These are phyloP conservation scores for Ceratoteleas bidentatus DNA, from an alignment of 1,140 invertebrate genomes.

Conservation along the genomic window DNA sequence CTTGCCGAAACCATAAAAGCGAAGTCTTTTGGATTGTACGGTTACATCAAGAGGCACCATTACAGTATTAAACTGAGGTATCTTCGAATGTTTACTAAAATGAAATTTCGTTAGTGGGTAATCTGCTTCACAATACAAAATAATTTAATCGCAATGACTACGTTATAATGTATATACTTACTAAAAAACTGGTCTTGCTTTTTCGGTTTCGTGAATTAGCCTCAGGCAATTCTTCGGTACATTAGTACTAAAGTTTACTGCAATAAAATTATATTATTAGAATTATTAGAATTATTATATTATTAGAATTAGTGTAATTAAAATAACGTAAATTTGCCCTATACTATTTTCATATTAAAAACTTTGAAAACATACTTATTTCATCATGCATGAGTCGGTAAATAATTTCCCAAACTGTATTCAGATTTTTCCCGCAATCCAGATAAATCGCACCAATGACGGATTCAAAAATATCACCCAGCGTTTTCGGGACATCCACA, in stretches of 20 bases:
- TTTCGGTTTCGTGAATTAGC: conserved; percentile 88
- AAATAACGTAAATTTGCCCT: no score
- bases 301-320: no score
- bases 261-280: conserved; percentile 51
- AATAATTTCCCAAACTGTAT: conserved; percentile 91
- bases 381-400: conserved; percentile 88
- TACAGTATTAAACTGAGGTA: conserved; percentile 76
- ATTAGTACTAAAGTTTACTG: conserved; percentile 87
- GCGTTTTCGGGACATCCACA: conserved; percentile 94
- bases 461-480: conserved; percentile 98
- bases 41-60: conserved; percentile 85
- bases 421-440: conserved; percentile 89
- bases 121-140: no score
- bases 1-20: conserved; percentile 86
- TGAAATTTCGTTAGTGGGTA: no score
- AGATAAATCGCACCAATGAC: conserved; percentile 95
- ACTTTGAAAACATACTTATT: conserved; percentile 79
- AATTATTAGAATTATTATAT: no score
- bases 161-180: no score
- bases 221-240: conserved; percentile 95
- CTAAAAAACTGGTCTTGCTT: conserved; percentile 79
- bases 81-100: conserved; percentile 68
- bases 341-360: no score
- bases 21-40: conserved; percentile 81
- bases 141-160: no score